These are phyloP conservation scores for Plebejus argus DNA, from an alignment of 2,888 invertebrate genomes.

Conservation along the genomic window DNA sequence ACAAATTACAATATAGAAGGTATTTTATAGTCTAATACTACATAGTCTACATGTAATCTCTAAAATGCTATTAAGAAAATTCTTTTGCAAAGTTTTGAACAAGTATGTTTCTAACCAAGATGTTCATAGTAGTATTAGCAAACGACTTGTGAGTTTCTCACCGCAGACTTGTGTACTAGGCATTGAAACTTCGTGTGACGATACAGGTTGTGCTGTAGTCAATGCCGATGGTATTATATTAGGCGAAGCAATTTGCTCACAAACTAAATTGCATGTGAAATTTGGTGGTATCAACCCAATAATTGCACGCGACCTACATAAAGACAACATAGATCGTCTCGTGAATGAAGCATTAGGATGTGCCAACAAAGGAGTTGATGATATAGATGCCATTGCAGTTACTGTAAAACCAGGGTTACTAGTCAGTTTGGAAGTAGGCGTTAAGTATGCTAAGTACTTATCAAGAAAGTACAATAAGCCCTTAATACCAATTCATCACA, in stretches of 20 bases:
- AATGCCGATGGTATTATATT: conserved; percentile 85
- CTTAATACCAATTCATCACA: conserved; percentile 97
- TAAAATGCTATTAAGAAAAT: not conserved
- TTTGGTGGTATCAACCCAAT: conserved; percentile 95
- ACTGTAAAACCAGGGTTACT: conserved; percentile 95
- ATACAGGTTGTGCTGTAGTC: conserved; percentile 95
- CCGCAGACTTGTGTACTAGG: conserved; percentile 83
- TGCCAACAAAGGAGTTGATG: conserved; percentile 80
- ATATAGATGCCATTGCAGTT: conserved; percentile 93
- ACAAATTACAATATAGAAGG: not conserved
- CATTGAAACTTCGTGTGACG: conserved; percentile 99
- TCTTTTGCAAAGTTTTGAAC: not conserved
- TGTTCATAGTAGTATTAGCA: conserved; percentile 2
- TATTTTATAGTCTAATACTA: not conserved
- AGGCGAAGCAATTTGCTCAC: conserved; percentile 91
- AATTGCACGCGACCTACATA: conserved; percentile 90
- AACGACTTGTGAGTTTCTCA: conserved; percentile 32
- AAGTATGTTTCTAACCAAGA: not conserved
- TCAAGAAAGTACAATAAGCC: conserved; percentile 86
- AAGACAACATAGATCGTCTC: conserved; percentile 87
- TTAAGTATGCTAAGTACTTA: conserved; percentile 90
- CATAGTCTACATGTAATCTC: not conserved
- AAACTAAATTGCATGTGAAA: conserved; percentile 85
- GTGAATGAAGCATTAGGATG: conserved; percentile 84
- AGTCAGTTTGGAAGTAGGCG: conserved; percentile 89